Percentiles rank a stretch among this genome's conserved stretches.
These are phyloP conservation scores for Melanostoma scalare DNA, from an alignment of 2,888 invertebrate species.

Conservation along the genomic window DNA sequence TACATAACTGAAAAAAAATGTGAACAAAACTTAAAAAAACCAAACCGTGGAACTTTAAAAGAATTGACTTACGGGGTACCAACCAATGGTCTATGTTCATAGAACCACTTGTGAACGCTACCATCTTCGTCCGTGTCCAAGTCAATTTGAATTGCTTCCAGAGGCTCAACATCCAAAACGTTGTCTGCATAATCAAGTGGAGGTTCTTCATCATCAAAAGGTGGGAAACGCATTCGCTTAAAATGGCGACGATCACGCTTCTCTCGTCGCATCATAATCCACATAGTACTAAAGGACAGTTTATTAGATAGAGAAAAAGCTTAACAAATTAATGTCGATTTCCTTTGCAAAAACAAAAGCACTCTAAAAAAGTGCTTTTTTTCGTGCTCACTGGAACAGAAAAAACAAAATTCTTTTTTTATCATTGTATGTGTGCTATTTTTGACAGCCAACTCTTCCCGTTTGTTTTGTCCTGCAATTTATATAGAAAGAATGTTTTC, in stretches of 20 bases:
- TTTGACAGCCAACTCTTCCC: too few relatives aligned
- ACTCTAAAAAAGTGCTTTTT: too few relatives aligned
- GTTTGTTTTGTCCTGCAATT: too few relatives aligned
- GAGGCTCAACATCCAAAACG: slow-evolving; percentile 98
- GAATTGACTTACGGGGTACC: slow-evolving; percentile 89
- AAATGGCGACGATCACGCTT: slow-evolving; percentile 99
- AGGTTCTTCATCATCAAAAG: slow-evolving; percentile 99
- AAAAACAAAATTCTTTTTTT: too few relatives aligned
- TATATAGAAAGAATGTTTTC: too few relatives aligned
- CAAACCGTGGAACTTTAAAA: not conserved
- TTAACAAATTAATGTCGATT: too few relatives aligned
- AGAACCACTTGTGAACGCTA: slow-evolving; percentile 97
- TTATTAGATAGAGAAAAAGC: not conserved
- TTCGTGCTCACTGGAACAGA: too few relatives aligned
- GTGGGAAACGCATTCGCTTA: slow-evolving; percentile 99
- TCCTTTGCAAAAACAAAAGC: too few relatives aligned
- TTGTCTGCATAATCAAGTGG: slow-evolving; percentile 99
- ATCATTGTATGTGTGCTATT: too few relatives aligned
- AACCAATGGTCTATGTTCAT: slow-evolving; percentile 97
- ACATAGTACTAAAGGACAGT: slow-evolving; percentile 90
- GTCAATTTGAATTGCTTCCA: slow-evolving; percentile 99
- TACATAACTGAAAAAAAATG: slow-evolving; percentile 85
- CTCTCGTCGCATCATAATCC: slow-evolving; percentile 99
- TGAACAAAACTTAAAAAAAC: not conserved
- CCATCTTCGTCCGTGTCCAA: slow-evolving; percentile 96